Evolutionary conservation across 92 coral and sea anemone species (phyloP).

Genomic region (Actinostola sp.): DNA sequence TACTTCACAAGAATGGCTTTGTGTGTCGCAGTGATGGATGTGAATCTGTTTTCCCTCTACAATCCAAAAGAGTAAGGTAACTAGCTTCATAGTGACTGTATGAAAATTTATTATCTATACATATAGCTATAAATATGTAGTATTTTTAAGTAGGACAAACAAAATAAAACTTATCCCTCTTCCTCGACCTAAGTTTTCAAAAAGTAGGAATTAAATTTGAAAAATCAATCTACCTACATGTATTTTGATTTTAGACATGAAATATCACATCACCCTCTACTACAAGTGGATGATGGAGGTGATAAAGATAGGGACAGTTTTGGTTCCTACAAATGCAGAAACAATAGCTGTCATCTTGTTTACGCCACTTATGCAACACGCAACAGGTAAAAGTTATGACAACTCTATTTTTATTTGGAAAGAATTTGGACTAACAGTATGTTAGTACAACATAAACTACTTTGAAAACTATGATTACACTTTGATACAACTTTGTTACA

Average conservation of each 20-base stretch:
- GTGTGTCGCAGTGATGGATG: slow-evolving; percentile 49
- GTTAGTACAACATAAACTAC: background rate
- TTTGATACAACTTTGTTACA: background rate
- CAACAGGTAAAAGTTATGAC: slow-evolving; percentile 30
- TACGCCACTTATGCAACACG: slow-evolving; percentile 53
- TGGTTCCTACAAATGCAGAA: slow-evolving; percentile 63
- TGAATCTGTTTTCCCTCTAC: slow-evolving; percentile 43
- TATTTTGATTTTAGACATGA: slow-evolving; percentile 31
- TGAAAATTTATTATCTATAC: background rate
- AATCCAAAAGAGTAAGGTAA: slow-evolving; percentile 69
- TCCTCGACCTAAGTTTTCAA: background rate
- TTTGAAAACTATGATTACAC: background rate
- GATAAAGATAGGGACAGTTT: slow-evolving; percentile 44
- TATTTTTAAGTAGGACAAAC: background rate
- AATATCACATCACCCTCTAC: slow-evolving; percentile 40
- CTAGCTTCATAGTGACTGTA: background rate
- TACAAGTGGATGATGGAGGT: slow-evolving; percentile 28
- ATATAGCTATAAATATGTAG: background rate
- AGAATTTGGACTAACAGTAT: background rate
- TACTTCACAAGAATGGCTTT: slow-evolving; percentile 61
- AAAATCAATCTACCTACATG: background rate
- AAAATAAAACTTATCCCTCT: background rate
- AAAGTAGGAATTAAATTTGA: background rate
- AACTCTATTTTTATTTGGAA: background rate
- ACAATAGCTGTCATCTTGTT: slow-evolving; percentile 25